phyloP scores from a whole-genome alignment of 1,140 invertebrate species.

The Pomacea maculata region DNA sequence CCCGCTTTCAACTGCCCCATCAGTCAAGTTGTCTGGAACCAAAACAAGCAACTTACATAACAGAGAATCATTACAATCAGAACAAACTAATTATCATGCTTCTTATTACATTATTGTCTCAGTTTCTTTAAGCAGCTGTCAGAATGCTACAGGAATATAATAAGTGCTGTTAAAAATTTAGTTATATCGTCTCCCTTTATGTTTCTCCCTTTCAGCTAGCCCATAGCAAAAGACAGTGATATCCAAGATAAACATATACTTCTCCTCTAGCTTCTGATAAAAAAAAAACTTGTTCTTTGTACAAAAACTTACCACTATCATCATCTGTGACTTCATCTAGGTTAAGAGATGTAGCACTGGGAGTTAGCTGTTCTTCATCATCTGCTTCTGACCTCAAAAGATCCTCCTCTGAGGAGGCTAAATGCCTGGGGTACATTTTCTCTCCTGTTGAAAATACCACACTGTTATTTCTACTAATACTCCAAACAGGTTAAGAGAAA shows the following conservation, averaged over 20 bases:
- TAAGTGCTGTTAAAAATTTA: no score
- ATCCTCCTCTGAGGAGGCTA: slow-evolving; percentile 18
- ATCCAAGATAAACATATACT: background rate
- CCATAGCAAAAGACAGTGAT: no score
- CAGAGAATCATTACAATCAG: background rate
- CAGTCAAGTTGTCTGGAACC: slow-evolving; percentile 4
- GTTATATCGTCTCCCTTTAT: no score
- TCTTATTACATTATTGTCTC: no score
- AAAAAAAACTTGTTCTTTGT: no score
- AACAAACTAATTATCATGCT: background rate
- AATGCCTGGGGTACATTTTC: slow-evolving; percentile 12
- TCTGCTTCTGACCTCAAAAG: slow-evolving; percentile 16
- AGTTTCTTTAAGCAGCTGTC: no score
- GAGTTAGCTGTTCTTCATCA: slow-evolving; percentile 15
- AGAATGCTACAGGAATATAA: no score
- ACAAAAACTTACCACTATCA: background rate
- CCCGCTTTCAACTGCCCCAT: slow-evolving; percentile 9
- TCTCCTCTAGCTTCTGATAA: no score
- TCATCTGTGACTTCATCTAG: slow-evolving; percentile 17
- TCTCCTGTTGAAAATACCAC: slow-evolving; percentile 2
- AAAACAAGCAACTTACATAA: no score
- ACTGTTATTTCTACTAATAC: no score
- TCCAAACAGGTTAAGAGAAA: no score
- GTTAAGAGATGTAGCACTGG: slow-evolving; percentile 14
- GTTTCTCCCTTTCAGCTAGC: no score